A percentile compares a stretch with the other conserved stretches of the same genome.
These are phyloP conservation scores for Vulpes lagopus DNA, from an alignment of 2,113 vertebrate genomes.

Conservation along the genomic window DNA sequence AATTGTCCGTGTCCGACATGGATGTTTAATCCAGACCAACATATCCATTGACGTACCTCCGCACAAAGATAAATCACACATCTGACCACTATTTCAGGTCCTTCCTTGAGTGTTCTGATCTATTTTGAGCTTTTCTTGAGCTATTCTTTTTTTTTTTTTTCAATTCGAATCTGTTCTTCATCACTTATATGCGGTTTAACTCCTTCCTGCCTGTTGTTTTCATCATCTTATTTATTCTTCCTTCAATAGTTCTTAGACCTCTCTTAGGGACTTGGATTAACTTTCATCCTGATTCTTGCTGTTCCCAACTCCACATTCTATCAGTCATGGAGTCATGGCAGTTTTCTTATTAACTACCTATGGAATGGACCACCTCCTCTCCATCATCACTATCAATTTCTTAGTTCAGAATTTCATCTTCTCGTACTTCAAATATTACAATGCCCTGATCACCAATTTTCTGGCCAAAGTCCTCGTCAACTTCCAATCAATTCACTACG, in stretches of 20 bases:
- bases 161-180: not conserved
- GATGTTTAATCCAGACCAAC: not conserved
- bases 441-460: not conserved
- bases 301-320: rapidly evolving
- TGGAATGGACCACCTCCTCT: not conserved
- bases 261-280: not conserved
- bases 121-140: not conserved
- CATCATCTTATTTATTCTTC: not conserved
- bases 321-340: not conserved
- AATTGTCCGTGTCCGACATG: not conserved
- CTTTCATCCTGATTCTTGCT: not conserved
- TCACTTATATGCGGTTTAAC: not conserved
- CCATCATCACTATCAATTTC: not conserved
- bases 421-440: not conserved
- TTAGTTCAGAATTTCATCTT: constrained; percentile 1
- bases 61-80: not conserved
- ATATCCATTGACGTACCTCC: not conserved
- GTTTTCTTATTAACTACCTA: not conserved
- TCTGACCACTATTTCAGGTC: not conserved
- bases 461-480: not conserved
- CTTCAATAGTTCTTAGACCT: not conserved
- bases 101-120: not conserved
- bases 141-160: not conserved
- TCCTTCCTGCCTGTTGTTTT: not conserved
- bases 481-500: not conserved